These are phyloP conservation scores for Panorpa germanica DNA, from an alignment of 2,888 invertebrate genomes.

Conservation along the genomic window DNA sequence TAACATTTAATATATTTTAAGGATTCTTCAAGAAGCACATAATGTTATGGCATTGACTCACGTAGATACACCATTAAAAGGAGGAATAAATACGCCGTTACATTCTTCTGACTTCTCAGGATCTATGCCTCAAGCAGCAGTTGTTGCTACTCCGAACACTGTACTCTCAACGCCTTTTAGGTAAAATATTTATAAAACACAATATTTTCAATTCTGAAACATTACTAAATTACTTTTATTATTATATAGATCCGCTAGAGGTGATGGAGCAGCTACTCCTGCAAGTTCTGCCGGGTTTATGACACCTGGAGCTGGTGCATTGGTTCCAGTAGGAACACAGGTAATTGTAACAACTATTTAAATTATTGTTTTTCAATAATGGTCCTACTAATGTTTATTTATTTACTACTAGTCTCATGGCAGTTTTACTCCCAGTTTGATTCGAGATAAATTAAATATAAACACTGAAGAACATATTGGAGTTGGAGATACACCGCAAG, in stretches of 20 bases:
- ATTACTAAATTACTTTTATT: neutral
- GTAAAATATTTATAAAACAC: constrained; percentile 18
- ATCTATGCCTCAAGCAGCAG: constrained; percentile 50
- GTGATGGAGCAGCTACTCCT: constrained; percentile 40
- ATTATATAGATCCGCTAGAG: constrained; percentile 35
- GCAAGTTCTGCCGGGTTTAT: constrained; percentile 39
- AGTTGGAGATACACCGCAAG: constrained; percentile 48
- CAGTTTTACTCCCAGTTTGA: constrained; percentile 45
- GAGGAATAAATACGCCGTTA: constrained; percentile 88
- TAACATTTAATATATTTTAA: constrained; percentile 14
- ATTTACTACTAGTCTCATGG: no score
- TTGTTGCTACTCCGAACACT: constrained; percentile 74
- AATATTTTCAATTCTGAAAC: constrained; percentile 12
- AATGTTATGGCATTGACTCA: constrained; percentile 97
- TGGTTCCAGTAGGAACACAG: constrained; percentile 22
- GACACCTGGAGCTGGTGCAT: constrained; percentile 30
- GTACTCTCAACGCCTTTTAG: constrained; percentile 76
- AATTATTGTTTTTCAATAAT: no score
- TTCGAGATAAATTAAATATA: constrained; percentile 87
- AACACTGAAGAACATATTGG: constrained; percentile 71
- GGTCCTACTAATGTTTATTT: no score
- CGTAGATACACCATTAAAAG: constrained; percentile 92
- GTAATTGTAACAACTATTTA: constrained; percentile 7
- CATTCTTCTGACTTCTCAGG: constrained; percentile 78
- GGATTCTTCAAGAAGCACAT: constrained; percentile 84